Conservation (phyloP, 2,113 vertebrate species). For the Hylia prasina region DNA sequence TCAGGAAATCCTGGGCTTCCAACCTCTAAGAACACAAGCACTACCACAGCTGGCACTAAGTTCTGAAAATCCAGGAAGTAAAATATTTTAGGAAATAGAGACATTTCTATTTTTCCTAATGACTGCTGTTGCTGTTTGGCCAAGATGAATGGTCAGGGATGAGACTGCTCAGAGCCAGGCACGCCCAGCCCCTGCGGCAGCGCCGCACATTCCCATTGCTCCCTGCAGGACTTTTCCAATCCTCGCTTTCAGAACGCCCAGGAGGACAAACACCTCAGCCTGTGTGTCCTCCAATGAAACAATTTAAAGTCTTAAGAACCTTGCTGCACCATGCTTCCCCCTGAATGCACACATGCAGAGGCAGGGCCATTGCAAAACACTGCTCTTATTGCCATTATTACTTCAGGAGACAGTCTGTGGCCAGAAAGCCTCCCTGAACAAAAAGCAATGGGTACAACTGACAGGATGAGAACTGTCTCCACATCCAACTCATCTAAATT, state of each 20-base stretch:
- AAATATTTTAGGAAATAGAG: background rate
- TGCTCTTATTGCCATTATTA: background rate
- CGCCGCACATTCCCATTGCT: fast-evolving
- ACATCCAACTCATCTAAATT: background rate
- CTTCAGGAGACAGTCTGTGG: background rate
- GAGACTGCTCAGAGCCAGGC: background rate
- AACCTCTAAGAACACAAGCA: background rate
- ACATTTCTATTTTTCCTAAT: background rate
- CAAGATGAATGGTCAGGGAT: background rate
- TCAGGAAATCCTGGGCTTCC: background rate
- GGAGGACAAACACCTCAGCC: background rate
- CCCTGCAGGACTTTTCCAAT: background rate
- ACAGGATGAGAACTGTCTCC: background rate
- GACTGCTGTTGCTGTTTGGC: background rate
- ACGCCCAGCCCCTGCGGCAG: fast-evolving
- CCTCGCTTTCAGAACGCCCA: background rate
- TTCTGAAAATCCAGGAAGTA: background rate
- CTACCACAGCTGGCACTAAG: background rate
- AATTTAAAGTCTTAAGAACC: background rate
- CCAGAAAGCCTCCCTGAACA: background rate
- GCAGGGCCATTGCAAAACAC: background rate
- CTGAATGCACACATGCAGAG: background rate
- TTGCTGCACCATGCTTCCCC: background rate
- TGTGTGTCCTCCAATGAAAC: background rate
- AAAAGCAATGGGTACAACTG: background rate